These are phyloP conservation scores for Hyposoter dolosus DNA, from an alignment of 2,888 invertebrate genomes.

Conservation along the genomic window DNA sequence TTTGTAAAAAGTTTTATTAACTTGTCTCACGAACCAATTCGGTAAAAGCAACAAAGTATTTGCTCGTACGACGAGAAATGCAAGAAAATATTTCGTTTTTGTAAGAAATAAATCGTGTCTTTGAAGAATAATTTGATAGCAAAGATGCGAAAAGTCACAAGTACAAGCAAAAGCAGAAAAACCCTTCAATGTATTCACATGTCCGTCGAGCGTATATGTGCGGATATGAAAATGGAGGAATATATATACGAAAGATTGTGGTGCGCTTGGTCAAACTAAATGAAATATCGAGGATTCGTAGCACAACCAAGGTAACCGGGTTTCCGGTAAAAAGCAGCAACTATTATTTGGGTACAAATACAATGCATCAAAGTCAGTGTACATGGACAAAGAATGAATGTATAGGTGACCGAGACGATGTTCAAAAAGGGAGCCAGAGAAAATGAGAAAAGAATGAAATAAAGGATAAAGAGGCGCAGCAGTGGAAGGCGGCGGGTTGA, in stretches of 20 bases:
- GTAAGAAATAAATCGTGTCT: background rate
- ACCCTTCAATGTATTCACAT: background rate
- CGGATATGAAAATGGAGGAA: conserved; percentile 40
- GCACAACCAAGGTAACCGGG: conserved; percentile 72
- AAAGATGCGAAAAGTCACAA: no score
- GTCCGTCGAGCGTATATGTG: background rate
- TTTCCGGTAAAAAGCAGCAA: conserved; percentile 57
- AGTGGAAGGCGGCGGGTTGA: conserved; percentile 21
- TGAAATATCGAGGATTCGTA: conserved; percentile 74
- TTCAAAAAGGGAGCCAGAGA: conserved; percentile 32
- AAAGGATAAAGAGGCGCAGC: conserved; percentile 33
- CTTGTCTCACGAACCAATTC: background rate
- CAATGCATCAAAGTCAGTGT: conserved; percentile 15
- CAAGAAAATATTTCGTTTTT: background rate
- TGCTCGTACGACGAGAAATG: background rate
- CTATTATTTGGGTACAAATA: background rate
- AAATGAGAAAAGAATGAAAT: conserved; percentile 24
- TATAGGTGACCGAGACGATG: conserved; percentile 40
- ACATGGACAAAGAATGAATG: conserved; percentile 30
- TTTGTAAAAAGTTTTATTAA: background rate
- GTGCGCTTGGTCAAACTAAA: conserved; percentile 55
- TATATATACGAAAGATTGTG: conserved; percentile 11
- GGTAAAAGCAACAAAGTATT: background rate
- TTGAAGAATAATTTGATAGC: no score
- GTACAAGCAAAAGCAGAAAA: background rate